A percentile compares a stretch with the other conserved stretches of the same genome.
These are phyloP conservation scores for Chionoecetes opilio DNA, from an alignment of 1,140 invertebrate genomes.

Conservation along the genomic window DNA sequence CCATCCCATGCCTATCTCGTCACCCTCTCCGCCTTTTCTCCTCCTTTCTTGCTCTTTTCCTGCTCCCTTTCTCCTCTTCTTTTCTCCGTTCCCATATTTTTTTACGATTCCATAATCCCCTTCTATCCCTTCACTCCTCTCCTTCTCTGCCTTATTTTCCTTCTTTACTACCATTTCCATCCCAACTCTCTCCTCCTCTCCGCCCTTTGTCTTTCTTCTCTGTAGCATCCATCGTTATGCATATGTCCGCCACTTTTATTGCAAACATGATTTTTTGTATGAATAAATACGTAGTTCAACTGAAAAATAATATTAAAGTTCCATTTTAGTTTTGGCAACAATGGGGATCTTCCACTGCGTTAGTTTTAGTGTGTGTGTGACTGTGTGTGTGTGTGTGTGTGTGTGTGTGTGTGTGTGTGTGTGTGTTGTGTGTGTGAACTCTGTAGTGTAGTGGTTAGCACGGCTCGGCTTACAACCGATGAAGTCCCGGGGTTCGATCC, in stretches of 20 bases:
- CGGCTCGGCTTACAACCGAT: too few relatives aligned
- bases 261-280: too few relatives aligned
- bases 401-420: neutral
- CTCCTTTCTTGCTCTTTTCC: too few relatives aligned
- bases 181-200: neutral
- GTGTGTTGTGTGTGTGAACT: too few relatives aligned
- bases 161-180: neutral
- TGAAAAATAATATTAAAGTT: neutral
- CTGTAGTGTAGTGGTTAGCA: too few relatives aligned
- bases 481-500: too few relatives aligned
- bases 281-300: neutral
- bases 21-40: neutral
- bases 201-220: neutral
- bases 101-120: too few relatives aligned
- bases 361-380: neutral
- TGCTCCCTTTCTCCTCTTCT: neutral
- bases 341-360: neutral
- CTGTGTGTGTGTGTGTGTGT: neutral
- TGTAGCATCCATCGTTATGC: too few relatives aligned
- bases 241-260: constrained; percentile 13
- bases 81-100: neutral
- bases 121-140: neutral
- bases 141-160: neutral
- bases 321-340: neutral
- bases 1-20: neutral